A percentile compares a stretch with the other conserved stretches of the same genome.
These are phyloP conservation scores for Cryptus viduatorius DNA, from an alignment of 2,888 invertebrate genomes.

Conservation along the genomic window DNA sequence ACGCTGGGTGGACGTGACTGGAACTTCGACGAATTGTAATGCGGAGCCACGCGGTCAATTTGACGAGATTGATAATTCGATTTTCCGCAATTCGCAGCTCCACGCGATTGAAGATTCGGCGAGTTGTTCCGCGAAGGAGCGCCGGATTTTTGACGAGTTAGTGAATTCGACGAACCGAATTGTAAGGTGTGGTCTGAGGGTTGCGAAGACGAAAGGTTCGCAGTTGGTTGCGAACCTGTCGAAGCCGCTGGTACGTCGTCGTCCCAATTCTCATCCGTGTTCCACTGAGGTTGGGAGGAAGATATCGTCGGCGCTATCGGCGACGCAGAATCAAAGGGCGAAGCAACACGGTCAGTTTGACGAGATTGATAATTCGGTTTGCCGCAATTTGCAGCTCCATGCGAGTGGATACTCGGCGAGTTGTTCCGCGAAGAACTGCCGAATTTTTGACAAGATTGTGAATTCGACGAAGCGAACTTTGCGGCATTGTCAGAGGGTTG, in stretches of 20 bases:
- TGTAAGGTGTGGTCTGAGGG: background rate
- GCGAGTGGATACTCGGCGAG: background rate
- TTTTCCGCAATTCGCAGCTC: background rate
- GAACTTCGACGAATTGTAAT: too few species aligned
- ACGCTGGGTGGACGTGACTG: too few species aligned
- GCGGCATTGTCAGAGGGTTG: background rate
- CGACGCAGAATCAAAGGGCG: background rate
- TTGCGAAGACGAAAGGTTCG: conserved; percentile 1
- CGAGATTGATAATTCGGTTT: background rate
- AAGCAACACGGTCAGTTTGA: background rate
- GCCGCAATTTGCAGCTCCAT: background rate
- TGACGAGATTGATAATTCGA: background rate
- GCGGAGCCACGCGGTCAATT: too few species aligned
- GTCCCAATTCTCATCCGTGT: background rate
- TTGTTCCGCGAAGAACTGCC: background rate
- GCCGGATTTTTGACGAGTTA: background rate
- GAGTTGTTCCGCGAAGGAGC: background rate
- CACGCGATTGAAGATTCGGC: background rate
- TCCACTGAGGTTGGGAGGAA: background rate
- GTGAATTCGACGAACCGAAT: background rate
- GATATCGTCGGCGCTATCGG: background rate
- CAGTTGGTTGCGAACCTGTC: background rate
- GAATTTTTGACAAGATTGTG: background rate
- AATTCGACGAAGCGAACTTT: background rate
- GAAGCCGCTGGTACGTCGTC: background rate